Percentiles rank a stretch among this genome's conserved stretches.
Evolutionary conservation across 2,888 invertebrate genomes (phyloP).

Genomic region (Gerris lacustris): DNA sequence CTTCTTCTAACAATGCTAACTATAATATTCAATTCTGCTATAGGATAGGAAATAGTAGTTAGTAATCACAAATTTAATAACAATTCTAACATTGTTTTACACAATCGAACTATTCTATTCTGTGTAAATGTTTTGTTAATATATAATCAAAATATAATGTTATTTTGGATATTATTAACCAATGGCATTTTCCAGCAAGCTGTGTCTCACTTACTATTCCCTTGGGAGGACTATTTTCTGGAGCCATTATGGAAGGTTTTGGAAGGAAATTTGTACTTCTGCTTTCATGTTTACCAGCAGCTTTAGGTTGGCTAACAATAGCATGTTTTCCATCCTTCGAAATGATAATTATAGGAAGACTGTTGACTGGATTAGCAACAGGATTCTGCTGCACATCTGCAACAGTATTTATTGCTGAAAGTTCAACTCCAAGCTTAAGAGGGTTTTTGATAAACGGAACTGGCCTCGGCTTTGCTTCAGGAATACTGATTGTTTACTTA

Average conservation of each 20-base stretch:
- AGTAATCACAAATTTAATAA: too few species aligned
- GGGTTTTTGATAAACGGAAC: conserved; percentile 45
- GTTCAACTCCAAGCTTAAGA: conserved; percentile 33
- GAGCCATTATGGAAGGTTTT: conserved; percentile 28
- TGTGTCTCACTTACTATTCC: conserved; percentile 13
- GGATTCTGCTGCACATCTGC: conserved; percentile 45
- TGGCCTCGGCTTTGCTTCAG: conserved; percentile 41
- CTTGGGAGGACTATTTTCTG: conserved; percentile 28
- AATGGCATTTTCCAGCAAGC: not conserved
- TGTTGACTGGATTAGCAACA: conserved; percentile 28
- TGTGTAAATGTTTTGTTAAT: too few species aligned
- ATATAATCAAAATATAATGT: too few species aligned
- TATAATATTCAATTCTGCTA: too few species aligned
- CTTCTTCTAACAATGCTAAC: too few species aligned
- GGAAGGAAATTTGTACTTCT: conserved; percentile 28
- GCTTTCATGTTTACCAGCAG: conserved; percentile 26
- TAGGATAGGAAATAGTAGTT: too few species aligned
- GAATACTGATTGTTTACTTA: conserved; percentile 42
- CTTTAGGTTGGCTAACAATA: conserved; percentile 30
- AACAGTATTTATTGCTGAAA: conserved; percentile 44
- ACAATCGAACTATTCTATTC: too few species aligned
- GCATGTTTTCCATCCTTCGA: conserved; percentile 23
- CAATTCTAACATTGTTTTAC: too few species aligned
- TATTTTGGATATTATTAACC: too few species aligned
- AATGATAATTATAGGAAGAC: conserved; percentile 26